Percentiles rank a stretch among this genome's conserved stretches.
Conservation (phyloP, 1,140 invertebrate species). For the Halictus rubicundus region DNA sequence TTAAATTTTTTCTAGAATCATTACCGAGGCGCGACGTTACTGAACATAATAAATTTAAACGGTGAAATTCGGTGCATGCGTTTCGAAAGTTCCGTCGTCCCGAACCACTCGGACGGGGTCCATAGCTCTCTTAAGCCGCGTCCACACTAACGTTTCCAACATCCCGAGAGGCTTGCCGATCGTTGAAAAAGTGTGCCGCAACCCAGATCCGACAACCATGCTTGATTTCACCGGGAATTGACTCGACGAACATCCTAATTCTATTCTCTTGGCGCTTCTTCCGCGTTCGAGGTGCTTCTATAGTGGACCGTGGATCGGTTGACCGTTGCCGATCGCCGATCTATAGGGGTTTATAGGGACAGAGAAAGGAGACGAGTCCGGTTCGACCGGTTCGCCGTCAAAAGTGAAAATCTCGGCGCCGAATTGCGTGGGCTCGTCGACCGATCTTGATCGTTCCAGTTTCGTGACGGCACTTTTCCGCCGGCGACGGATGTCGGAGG, state of each 20-base stretch:
- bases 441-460: not conserved
- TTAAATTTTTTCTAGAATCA: not conserved
- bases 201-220: slow-evolving; percentile 51
- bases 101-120: not conserved
- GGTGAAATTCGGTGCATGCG: slow-evolving; percentile 24
- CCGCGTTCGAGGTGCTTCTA: no score
- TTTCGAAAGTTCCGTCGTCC: slow-evolving; percentile 27
- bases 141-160: slow-evolving; percentile 18
- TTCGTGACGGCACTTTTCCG: not conserved
- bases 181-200: slow-evolving; percentile 62
- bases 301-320: not conserved
- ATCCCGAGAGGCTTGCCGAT: not conserved
- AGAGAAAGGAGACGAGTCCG: slow-evolving; percentile 29
- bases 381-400: slow-evolving; percentile 43
- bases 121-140: not conserved
- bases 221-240: slow-evolving; percentile 52
- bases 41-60: not conserved
- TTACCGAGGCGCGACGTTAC: not conserved
- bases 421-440: not conserved
- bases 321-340: not conserved
- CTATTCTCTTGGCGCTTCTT: not conserved
- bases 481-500: slow-evolving; percentile 3
- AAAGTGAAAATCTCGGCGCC: slow-evolving; percentile 48
- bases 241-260: not conserved
- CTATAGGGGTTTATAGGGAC: no score